phyloP scores from a whole-genome alignment of 2,888 invertebrate genomes.

The Drosophila fulvimacula region DNA sequence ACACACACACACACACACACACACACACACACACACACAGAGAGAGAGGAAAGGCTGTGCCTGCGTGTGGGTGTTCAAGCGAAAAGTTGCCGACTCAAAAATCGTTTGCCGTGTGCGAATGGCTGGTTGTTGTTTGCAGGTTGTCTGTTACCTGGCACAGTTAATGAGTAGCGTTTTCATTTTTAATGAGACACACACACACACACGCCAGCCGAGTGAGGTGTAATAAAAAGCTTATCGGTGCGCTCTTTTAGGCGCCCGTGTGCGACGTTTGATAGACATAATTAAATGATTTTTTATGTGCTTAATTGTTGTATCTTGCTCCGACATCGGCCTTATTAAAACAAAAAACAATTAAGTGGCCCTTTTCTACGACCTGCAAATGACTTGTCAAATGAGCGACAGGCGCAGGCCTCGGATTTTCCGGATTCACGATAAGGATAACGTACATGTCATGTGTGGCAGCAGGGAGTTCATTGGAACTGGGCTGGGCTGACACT shows the following conservation, averaged over 20 bases:
- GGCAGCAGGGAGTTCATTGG: constrained; percentile 1
- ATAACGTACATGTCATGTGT: constrained; percentile 38
- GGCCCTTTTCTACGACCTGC: constrained; percentile 66
- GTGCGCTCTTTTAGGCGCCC: constrained; percentile 61
- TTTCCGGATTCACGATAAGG: constrained; percentile 8
- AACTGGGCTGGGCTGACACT: constrained; percentile 33
- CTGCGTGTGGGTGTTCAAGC: constrained; percentile 62
- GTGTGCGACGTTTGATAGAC: constrained; percentile 70
- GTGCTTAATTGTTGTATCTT: constrained; percentile 73
- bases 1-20: constrained; percentile 15
- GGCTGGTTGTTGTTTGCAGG: constrained; percentile 35
- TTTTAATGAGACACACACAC: constrained; percentile 67
- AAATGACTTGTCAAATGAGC: constrained; percentile 71
- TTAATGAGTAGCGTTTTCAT: constrained; percentile 73
- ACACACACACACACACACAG: constrained; percentile 2
- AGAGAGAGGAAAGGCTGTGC: background rate
- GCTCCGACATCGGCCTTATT: constrained; percentile 63
- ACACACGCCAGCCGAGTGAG: constrained; percentile 26
- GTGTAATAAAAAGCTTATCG: constrained; percentile 78
- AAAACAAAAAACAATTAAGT: constrained; percentile 65
- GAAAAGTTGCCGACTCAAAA: constrained; percentile 74
- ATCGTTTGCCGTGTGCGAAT: constrained; percentile 53
- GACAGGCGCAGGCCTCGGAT: constrained; percentile 39
- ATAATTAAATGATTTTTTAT: constrained; percentile 78
- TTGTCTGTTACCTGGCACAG: constrained; percentile 57